Evolutionary conservation across 1,140 invertebrate species (phyloP).

Genomic region (Cotesia typhae): DNA sequence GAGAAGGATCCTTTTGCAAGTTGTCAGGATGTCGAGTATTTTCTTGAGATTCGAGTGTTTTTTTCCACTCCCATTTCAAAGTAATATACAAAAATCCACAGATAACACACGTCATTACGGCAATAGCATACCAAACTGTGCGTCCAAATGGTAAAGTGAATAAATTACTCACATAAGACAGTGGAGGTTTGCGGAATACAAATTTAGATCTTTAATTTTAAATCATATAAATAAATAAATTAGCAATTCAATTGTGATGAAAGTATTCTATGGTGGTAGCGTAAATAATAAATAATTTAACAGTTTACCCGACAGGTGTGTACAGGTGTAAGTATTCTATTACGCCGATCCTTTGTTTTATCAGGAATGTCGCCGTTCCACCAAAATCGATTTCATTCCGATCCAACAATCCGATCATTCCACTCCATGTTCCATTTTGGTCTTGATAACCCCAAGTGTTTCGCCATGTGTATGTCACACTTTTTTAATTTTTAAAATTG

Average conservation of each 20-base stretch:
- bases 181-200: constrained; percentile 72
- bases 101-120: constrained; percentile 62
- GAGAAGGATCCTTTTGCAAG: constrained; percentile 36
- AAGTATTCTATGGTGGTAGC: neutral
- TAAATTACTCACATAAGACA: constrained; percentile 74
- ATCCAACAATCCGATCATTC: constrained; percentile 71
- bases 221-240: too few relatives aligned
- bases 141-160: constrained; percentile 71
- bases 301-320: constrained; percentile 63
- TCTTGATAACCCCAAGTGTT: constrained; percentile 69
- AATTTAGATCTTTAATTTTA: constrained; percentile 65
- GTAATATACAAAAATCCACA: constrained; percentile 58
- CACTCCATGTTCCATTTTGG: constrained; percentile 67
- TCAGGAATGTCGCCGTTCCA: constrained; percentile 71
- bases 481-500: constrained; percentile 22
- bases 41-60: constrained; percentile 20
- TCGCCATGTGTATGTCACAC: constrained; percentile 62
- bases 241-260: neutral
- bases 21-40: constrained; percentile 2
- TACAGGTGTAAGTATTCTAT: constrained; percentile 72
- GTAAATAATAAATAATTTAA: neutral
- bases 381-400: constrained; percentile 71
- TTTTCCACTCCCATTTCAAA: constrained; percentile 59
- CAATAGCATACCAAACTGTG: constrained; percentile 69
- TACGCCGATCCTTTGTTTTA: constrained; percentile 67